Base-by-base conservation (phyloP, 2,113 vertebrate species). In the Empidonax alnorum region DNA sequence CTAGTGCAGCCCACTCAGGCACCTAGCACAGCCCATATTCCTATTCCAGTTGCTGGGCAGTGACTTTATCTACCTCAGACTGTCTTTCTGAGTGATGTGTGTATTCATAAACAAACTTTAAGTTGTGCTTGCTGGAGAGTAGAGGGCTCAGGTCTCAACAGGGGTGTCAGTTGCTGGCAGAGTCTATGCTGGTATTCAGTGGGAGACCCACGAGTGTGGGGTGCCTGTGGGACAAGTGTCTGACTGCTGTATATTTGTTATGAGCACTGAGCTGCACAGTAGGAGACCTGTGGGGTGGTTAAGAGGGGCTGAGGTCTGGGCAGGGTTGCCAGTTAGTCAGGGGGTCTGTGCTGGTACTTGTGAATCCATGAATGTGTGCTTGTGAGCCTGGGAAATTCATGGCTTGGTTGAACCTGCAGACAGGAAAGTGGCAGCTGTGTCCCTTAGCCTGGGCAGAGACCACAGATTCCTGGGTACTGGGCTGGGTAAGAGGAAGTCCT, bases 191-290 rank as follows among this genome's bases (percentile, higher is more conserved):
- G 63, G 15, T 50, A 10, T 28, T 23, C 10, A 1, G 2, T 14
- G 12, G 17, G 18, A 44, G 8, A n/a, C 23, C 4, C 2, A 3
- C 0, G 2, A 39, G 6, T 68, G 23, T 68, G 10, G 1, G 2
- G 9, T 67, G 41, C 13, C 27, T 2, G 0, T 52, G 12, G 25
- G 42, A n/a, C 5, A 18, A 53, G 12, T 12, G 7, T 44, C 17
- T 23, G 19, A 44, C 21, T 35, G 24, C 24, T 86, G 25, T 5
- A 1, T 2, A 2, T 33, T 80, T 71, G 19, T 21, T 66, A 14
- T 0, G 6, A 75, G 25, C 23, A 15, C 6, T 55, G 41, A 56
- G 56, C 5, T 1, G 1, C 20, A 56, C 4, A 72, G 25, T 2
- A 47, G 25, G 27, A 23, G 30, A 46, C 12, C 9, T 30, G 9